Conservation (phyloP, 2,888 invertebrate genomes). For the Agonopterix heracliana region DNA sequence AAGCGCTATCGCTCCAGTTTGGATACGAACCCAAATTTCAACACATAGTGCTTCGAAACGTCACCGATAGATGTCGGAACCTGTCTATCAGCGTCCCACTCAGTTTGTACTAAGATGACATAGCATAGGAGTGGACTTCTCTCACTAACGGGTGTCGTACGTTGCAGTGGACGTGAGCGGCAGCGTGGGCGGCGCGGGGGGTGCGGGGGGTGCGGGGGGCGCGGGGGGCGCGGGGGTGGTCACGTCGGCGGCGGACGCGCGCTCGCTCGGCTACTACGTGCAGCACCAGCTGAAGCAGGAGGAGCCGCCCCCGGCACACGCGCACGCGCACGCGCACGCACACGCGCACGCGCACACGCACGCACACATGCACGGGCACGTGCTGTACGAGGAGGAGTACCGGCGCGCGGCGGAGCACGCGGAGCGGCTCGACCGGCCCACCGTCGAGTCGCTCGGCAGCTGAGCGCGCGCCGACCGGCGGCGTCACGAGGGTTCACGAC, state of each 20-base stretch:
- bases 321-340: conserved; percentile 30
- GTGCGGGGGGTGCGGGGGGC: conserved; percentile 21
- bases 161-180: background rate
- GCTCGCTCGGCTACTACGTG: conserved; percentile 54
- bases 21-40: too few species aligned
- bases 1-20: too few species aligned
- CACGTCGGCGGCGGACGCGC: conserved; percentile 36
- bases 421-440: conserved; percentile 59
- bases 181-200: background rate
- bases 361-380: conserved; percentile 27
- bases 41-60: too few species aligned
- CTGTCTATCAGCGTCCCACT: too few species aligned
- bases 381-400: conserved; percentile 44
- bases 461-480: conserved; percentile 31
- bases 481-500: background rate
- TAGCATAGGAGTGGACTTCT: too few species aligned
- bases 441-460: conserved; percentile 72
- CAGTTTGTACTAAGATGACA: too few species aligned
- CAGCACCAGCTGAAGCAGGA: conserved; percentile 52
- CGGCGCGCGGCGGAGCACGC: conserved; percentile 33
- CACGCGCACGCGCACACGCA: conserved; percentile 32
- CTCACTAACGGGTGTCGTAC: too few species aligned
- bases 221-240: conserved; percentile 21
- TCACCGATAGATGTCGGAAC: too few species aligned
- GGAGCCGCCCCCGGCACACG: conserved; percentile 49